phyloP scores from a whole-genome alignment of 2,888 invertebrate genomes.

The Meghimatium bilineatum region DNA sequence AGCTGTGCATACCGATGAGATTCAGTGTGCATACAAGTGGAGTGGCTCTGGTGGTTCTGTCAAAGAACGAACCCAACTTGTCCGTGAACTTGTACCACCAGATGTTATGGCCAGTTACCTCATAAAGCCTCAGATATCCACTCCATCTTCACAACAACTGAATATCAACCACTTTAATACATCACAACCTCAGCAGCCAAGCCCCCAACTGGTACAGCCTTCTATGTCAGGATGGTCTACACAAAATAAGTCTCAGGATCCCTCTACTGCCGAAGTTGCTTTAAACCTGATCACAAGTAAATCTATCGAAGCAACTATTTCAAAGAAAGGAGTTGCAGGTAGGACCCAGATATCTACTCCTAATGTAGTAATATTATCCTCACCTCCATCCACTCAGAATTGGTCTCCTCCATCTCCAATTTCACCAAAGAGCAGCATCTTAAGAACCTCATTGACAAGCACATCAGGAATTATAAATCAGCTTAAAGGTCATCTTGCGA shows the following conservation, averaged over 20 bases:
- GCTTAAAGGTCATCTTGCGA: too few relatives aligned
- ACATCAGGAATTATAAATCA: neutral
- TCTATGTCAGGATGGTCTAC: neutral
- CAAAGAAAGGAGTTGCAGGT: constrained; percentile 3
- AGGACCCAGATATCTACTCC: neutral
- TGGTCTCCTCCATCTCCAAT: neutral
- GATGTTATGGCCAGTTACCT: constrained; percentile 44
- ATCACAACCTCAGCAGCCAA: neutral
- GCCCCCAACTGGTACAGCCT: neutral
- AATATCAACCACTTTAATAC: neutral
- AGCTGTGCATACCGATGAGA: constrained; percentile 24
- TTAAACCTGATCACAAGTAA: constrained; percentile 38
- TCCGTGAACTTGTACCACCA: constrained; percentile 42
- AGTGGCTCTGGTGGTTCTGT: constrained; percentile 49
- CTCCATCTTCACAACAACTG: neutral
- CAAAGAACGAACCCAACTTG: constrained; percentile 47
- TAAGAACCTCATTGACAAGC: constrained; percentile 31
- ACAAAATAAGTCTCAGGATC: neutral
- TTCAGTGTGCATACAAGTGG: constrained; percentile 50
- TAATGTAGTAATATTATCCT: neutral
- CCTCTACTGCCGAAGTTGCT: constrained; percentile 1
- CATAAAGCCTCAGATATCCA: neutral
- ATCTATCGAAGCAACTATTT: neutral
- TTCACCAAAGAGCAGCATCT: neutral
- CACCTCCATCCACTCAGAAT: neutral